Evolutionary conservation across 2,888 invertebrate species (phyloP), one percentile per base, ranked within the genome.

Genomic region (Anthoptus insignis): DNA sequence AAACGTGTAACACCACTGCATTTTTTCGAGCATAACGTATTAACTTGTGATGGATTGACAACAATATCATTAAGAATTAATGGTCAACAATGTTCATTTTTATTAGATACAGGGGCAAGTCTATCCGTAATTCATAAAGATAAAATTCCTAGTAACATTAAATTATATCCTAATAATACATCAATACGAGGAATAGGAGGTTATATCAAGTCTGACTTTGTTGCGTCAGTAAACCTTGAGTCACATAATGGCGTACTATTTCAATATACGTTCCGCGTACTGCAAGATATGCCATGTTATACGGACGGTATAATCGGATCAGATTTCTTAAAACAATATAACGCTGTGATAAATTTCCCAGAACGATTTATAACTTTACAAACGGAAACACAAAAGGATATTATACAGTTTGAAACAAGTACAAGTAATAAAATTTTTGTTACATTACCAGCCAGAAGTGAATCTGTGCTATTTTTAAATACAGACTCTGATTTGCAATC

Each of bases 181-280:
- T n/a, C 47, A 3, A 58, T 58, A 21, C 45, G 47, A 14, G 47
- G 58, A 24, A 58, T 58, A 47, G 58, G 58, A 29, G 58, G 58
- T 13, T 49, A 49, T 49, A 49, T 52, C 16, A 29, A 52, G 14
- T 52, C 52, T 52, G 13, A 29, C 3, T 16, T 16, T 52, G 29
- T 49, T 24, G 49, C 49, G 2, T n/a, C 24, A 49, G n/a, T 49
- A 24, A n/a, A n/a, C 49, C n/a, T 49, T 24, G 49, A 49, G 22
- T 47, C 47, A 47, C 22, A 47, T 22, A 47, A 47, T 11, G 47
- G 47, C 22, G 13, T 47, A 21, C 21, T 47, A 32, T 52, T 52
- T n/a, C 29, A 32, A 19, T 16, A 52, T 52, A 52, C 16, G 19
- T 52, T 52, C 19, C 52, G 29, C 32, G 32, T 52, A 32, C 19